These are phyloP conservation scores for Oryzias curvinotus DNA, from an alignment of 2,113 vertebrate species.

Conservation along the genomic window DNA sequence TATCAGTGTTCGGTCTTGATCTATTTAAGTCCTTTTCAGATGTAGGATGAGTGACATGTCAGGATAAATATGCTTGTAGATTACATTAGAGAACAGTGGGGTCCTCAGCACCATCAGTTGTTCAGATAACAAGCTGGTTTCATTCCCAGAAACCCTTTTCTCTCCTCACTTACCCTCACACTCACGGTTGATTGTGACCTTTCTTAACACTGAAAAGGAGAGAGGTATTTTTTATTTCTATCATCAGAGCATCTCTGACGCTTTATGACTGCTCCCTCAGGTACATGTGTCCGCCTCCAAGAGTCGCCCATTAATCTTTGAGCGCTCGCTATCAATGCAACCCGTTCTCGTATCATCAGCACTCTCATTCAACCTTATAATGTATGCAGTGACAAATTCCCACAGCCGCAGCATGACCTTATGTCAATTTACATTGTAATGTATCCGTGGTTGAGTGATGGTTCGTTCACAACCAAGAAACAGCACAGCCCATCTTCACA, in stretches of 20 bases:
- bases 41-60: slow-evolving; percentile 37
- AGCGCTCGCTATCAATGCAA: slow-evolving; percentile 50
- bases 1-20: slow-evolving; percentile 44
- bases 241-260: slow-evolving; percentile 39
- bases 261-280: slow-evolving; percentile 44
- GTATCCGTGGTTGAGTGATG: slow-evolving; percentile 13
- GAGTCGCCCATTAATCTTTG: slow-evolving; percentile 62
- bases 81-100: slow-evolving; percentile 33
- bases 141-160: slow-evolving; percentile 19
- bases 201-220: slow-evolving; percentile 32
- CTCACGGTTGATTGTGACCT: slow-evolving; percentile 29
- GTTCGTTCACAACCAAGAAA: slow-evolving; percentile 9
- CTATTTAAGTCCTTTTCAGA: slow-evolving; percentile 46
- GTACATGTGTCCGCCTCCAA: slow-evolving; percentile 59
- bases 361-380: slow-evolving; percentile 65
- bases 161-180: slow-evolving; percentile 26
- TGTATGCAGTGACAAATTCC: slow-evolving; percentile 66
- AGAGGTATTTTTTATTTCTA: slow-evolving; percentile 42
- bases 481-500: no score
- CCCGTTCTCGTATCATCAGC: slow-evolving; percentile 50
- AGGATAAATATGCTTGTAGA: slow-evolving; percentile 31
- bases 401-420: slow-evolving; percentile 53
- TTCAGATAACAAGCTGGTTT: slow-evolving; percentile 23
- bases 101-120: slow-evolving; percentile 15
- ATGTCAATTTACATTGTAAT: slow-evolving; percentile 28